phyloP scores from a whole-genome alignment of 2,113 vertebrate genomes.

The Raja brachyura region DNA sequence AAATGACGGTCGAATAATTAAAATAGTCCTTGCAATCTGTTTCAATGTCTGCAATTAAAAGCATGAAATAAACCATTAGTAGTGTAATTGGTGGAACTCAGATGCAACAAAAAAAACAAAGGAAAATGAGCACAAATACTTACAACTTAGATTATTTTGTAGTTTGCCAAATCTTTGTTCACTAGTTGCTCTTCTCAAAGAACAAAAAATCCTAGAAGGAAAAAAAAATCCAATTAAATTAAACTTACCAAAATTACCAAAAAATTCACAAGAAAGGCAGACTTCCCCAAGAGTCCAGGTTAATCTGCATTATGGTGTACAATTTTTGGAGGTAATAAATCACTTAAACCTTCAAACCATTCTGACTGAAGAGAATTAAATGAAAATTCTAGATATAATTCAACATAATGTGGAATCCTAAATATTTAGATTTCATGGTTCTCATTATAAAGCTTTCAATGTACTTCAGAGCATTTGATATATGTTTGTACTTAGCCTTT shows the following conservation, averaged over 20 bases:
- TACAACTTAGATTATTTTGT: neutral
- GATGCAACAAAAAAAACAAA: neutral
- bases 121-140: neutral
- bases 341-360: neutral
- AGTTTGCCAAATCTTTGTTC: neutral
- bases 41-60: neutral
- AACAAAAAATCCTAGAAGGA: constrained; percentile 9
- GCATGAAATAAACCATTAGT: too few relatives aligned
- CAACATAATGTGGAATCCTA: neutral
- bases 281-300: neutral
- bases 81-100: neutral
- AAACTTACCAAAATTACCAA: neutral
- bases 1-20: neutral
- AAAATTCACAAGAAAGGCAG: neutral
- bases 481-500: neutral
- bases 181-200: neutral
- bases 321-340: neutral
- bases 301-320: neutral
- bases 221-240: neutral
- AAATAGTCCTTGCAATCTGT: neutral
- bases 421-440: neutral
- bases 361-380: neutral
- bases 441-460: neutral
- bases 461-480: neutral
- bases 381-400: neutral